Base-by-base conservation (phyloP, 2,797 vertebrate species). In the Pseudocheirus occidentalis region DNA sequence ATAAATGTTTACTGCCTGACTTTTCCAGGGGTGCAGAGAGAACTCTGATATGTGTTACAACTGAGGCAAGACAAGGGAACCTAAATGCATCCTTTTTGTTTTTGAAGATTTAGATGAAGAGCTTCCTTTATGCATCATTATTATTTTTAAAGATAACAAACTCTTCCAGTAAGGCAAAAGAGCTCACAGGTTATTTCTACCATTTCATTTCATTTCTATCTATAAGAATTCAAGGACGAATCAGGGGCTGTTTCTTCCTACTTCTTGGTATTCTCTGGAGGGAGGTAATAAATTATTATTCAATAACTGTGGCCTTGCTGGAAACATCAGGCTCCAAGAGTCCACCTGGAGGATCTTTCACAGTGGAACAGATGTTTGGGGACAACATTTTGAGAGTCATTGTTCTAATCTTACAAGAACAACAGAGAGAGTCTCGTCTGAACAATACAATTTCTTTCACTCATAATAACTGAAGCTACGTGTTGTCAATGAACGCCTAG, bases 41-140 rank as follows among this genome's bases (percentile, higher is more conserved):
- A 94, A 95, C 27, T 95, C 89, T 96, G 55, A 93, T 90, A 53
- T 91, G 40, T 90, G 59, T 40, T 59, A 90, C 24, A 89, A 73
- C 3, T 34, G 91, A 94, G 62, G 62, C 21, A 93, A 92, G 55
- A 92, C 34, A 46, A 93, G 81, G 55, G 62, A 93, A 94, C n/a
- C 94, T 95, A 66, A 53, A 89, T 91, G 81, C 57, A 87, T 89
- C 62, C 55, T 58, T 54, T 24, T 62, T 91, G 89, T 21, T 95
- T 97, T 96, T 96, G 94, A 96, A 96, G 94, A 93, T 93, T 21
- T 94, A 92, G 92, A 94, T 93, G 34, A 96, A 55, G 16, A 90
- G 90, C 93, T 95, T 54, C 90, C 66, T 24, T 40, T 40, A 16
- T 18, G 16, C 34, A 5, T 21, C 21, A 21, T n/a, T 7, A 6